phyloP scores from a whole-genome alignment of 2,797 vertebrate genomes.

The Gallinago stenura region DNA sequence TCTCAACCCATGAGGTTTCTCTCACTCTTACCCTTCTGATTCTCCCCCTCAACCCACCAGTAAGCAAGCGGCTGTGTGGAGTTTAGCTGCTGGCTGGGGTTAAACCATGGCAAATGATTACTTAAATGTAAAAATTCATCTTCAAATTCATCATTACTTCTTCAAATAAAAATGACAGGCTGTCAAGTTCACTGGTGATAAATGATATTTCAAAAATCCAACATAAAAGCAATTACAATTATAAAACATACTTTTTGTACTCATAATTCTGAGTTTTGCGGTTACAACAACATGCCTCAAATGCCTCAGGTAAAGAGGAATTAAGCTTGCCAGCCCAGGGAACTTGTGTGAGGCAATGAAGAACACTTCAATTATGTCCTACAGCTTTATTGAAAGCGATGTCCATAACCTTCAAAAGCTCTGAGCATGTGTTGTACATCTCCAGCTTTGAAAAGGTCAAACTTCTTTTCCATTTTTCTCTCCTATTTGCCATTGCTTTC shows the following conservation, averaged over 20 bases:
- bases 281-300: background rate
- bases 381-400: slow-evolving; percentile 21
- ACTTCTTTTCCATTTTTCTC: background rate
- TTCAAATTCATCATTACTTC: background rate
- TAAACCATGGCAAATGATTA: background rate
- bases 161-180: background rate
- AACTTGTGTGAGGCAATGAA: background rate
- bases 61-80: background rate
- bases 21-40: background rate
- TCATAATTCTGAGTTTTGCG: background rate
- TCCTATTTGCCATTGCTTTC: background rate
- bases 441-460: slow-evolving; percentile 27
- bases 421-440: background rate
- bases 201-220: background rate
- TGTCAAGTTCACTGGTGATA: background rate
- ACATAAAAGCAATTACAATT: background rate
- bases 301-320: background rate
- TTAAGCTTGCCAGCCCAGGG: background rate
- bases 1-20: background rate
- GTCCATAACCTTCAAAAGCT: slow-evolving; percentile 14
- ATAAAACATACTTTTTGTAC: background rate
- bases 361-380: background rate
- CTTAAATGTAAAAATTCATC: slow-evolving; percentile 4
- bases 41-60: background rate
- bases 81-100: background rate